phyloP scores from a whole-genome alignment of 1,140 invertebrate species.

The Hycleus phaleratus region DNA sequence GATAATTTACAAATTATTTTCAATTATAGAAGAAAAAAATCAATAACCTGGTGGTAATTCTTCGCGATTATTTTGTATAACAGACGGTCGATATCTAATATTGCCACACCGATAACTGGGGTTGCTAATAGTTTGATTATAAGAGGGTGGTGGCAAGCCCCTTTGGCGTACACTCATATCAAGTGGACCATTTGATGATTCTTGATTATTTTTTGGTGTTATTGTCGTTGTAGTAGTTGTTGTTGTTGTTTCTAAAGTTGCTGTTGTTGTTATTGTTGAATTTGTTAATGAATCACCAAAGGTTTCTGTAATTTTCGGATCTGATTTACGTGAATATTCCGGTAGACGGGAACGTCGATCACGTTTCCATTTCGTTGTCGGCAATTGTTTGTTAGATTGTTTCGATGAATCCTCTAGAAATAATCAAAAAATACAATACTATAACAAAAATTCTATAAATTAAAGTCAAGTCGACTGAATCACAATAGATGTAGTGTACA shows the following conservation, averaged over 20 bases:
- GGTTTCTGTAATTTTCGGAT: constrained; percentile 33
- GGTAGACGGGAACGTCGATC: constrained; percentile 46
- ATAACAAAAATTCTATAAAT: no score
- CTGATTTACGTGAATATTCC: constrained; percentile 39
- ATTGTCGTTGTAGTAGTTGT: background rate
- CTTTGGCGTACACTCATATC: constrained; percentile 47
- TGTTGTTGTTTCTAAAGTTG: constrained; percentile 32
- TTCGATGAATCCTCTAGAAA: constrained; percentile 29
- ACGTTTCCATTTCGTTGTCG: constrained; percentile 56
- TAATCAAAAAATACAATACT: background rate
- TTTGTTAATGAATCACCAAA: constrained; percentile 16
- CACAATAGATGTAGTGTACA: no score
- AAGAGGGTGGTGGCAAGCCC: constrained; percentile 47
- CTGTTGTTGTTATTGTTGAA: constrained; percentile 20
- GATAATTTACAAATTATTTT: constrained; percentile 4
- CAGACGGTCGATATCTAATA: constrained; percentile 26
- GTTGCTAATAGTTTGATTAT: constrained; percentile 45
- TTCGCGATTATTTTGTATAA: constrained; percentile 30
- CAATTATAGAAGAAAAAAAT: background rate
- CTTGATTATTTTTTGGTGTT: no score
- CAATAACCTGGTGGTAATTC: constrained; percentile 36
- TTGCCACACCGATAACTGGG: constrained; percentile 42
- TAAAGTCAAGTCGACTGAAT: no score
- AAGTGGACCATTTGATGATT: constrained; percentile 42
- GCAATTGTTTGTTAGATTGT: constrained; percentile 49